These are phyloP conservation scores for Blastomussa wellsi DNA, from an alignment of 92 coral and sea anemone species.

Conservation along the genomic window DNA sequence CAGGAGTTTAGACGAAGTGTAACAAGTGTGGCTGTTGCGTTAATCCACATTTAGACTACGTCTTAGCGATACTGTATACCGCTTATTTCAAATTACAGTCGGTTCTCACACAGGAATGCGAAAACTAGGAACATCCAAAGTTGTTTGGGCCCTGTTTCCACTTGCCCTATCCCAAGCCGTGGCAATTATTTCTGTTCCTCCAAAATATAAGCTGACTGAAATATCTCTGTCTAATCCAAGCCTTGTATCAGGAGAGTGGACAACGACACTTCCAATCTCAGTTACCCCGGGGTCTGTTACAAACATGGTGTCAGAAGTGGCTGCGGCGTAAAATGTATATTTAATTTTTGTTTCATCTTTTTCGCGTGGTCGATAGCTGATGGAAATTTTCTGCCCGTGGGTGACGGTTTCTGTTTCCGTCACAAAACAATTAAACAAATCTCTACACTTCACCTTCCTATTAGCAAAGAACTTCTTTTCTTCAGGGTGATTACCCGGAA, in stretches of 20 bases:
- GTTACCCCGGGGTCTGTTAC: conserved; percentile 70
- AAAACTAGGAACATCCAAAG: conserved; percentile 2
- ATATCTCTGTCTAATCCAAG: conserved; percentile 47
- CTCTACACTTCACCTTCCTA: conserved; percentile 12
- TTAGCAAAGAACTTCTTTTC: background rate
- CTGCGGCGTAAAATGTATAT: conserved; percentile 58
- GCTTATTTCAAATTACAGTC: too few species aligned
- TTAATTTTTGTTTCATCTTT: conserved; percentile 60
- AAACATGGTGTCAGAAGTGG: conserved; percentile 31
- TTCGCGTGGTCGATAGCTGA: conserved; percentile 40
- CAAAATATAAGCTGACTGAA: conserved; percentile 62
- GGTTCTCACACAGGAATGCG: background rate
- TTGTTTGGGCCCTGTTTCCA: conserved; percentile 13
- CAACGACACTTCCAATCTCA: conserved; percentile 47
- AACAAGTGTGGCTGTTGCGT: too few species aligned
- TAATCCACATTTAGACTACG: too few species aligned
- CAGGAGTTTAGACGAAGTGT: too few species aligned
- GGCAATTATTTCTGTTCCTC: conserved; percentile 69
- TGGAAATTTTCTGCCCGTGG: background rate
- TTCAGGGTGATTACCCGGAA: background rate
- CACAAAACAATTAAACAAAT: conserved; percentile 14
- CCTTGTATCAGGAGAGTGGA: conserved; percentile 51
- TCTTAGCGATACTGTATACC: too few species aligned
- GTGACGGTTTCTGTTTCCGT: background rate
- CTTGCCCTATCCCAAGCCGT: conserved; percentile 49